phyloP scores from a whole-genome alignment of 2,797 vertebrate species.

The Agapornis canus region DNA sequence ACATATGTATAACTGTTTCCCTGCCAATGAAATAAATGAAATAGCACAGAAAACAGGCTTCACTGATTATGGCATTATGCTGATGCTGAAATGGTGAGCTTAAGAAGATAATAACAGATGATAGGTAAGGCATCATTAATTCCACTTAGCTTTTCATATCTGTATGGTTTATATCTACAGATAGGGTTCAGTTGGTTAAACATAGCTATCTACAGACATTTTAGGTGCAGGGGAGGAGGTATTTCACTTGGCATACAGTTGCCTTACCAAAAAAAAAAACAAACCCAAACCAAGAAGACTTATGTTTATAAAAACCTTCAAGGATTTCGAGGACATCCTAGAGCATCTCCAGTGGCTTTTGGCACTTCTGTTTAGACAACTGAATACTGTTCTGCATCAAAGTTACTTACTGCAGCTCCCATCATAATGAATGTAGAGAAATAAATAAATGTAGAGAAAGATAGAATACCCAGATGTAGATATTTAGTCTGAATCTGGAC shows the following conservation, averaged over 20 bases:
- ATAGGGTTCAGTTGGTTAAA: neutral
- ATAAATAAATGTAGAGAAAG: neutral
- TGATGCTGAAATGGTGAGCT: neutral
- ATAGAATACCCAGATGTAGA: neutral
- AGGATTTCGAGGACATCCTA: neutral
- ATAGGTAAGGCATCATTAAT: rapidly evolving
- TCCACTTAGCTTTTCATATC: neutral
- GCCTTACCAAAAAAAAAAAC: neutral
- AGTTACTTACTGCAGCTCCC: neutral
- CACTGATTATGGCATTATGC: neutral
- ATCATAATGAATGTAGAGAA: neutral
- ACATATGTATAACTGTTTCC: neutral
- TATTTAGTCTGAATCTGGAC: neutral
- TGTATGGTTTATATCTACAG: neutral
- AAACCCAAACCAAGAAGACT: neutral
- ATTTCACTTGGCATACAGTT: neutral
- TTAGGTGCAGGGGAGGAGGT: neutral
- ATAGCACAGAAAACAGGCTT: neutral
- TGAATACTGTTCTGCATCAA: neutral
- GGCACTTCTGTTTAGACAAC: neutral
- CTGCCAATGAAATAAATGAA: neutral
- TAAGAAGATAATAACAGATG: neutral
- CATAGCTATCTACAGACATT: neutral
- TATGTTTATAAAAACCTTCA: neutral
- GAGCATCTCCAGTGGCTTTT: neutral